Percentiles rank a stretch among this genome's conserved stretches.
Conservation (phyloP, 2,113 vertebrate species). For the Melanocharis versteri region DNA sequence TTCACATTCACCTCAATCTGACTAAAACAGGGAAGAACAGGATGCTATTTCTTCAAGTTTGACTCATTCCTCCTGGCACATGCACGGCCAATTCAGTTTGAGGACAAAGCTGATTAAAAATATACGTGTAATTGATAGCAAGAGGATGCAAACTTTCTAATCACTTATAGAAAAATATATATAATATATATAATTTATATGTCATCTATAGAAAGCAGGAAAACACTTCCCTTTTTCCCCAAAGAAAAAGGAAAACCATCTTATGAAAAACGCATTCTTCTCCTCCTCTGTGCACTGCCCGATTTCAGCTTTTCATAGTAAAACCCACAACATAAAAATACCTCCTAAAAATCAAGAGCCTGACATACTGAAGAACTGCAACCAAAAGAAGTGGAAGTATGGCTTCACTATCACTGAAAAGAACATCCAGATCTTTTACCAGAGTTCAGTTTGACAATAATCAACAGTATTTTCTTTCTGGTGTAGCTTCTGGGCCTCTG, state of each 20-base stretch:
- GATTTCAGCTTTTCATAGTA: background rate
- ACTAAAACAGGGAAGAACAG: background rate
- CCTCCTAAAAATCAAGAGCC: background rate
- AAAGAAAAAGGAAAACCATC: background rate
- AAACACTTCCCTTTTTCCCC: background rate
- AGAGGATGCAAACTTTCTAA: background rate
- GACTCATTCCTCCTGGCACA: background rate
- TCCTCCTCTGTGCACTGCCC: background rate
- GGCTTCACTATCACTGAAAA: background rate
- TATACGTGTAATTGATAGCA: background rate
- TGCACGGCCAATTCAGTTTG: background rate
- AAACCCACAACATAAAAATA: background rate
- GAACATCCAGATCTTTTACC: background rate
- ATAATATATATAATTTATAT: background rate
- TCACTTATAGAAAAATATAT: background rate
- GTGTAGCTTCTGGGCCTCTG: background rate
- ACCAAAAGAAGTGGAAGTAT: background rate
- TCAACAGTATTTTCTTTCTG: background rate
- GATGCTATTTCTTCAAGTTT: background rate
- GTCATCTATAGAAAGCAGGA: background rate
- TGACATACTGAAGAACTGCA: background rate
- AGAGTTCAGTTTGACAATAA: background rate
- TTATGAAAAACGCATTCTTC: background rate
- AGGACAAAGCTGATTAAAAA: background rate
- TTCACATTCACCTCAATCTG: too few relatives aligned